These are phyloP conservation scores for Ophraella communa DNA, from an alignment of 2,888 invertebrate genomes.

Conservation along the genomic window DNA sequence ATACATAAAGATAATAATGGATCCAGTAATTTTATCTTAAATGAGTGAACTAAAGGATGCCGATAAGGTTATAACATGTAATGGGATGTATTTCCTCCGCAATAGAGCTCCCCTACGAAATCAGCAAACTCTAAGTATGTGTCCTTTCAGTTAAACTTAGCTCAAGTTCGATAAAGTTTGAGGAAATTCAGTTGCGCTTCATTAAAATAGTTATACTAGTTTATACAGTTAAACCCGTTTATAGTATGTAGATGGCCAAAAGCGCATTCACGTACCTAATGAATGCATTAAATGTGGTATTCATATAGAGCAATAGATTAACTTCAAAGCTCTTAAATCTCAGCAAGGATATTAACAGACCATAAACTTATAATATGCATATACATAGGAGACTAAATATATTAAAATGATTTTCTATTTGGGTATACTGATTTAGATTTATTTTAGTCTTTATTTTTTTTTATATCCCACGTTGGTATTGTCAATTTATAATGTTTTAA, in stretches of 20 bases:
- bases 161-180: constrained; percentile 18
- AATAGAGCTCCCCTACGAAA: not conserved
- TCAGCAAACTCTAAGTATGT: not conserved
- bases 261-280: constrained; percentile 1
- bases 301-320: not conserved
- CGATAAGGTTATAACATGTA: not conserved
- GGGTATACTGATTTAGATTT: no score
- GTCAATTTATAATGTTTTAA: no score
- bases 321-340: not conserved
- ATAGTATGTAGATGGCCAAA: not conserved
- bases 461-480: no score
- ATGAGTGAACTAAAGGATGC: not conserved
- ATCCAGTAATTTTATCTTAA: not conserved
- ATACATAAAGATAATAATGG: not conserved
- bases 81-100: not conserved
- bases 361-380: not conserved
- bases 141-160: constrained; percentile 7
- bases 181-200: constrained; percentile 15
- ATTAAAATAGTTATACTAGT: constrained; percentile 19
- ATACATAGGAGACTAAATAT: not conserved
- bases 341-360: not conserved
- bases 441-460: no score
- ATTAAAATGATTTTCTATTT: not conserved
- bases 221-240: constrained; percentile 6
- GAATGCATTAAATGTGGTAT: not conserved